These are phyloP conservation scores for Pristionchus exspectatus DNA, from an alignment of 2,888 invertebrate species.

Conservation along the genomic window DNA sequence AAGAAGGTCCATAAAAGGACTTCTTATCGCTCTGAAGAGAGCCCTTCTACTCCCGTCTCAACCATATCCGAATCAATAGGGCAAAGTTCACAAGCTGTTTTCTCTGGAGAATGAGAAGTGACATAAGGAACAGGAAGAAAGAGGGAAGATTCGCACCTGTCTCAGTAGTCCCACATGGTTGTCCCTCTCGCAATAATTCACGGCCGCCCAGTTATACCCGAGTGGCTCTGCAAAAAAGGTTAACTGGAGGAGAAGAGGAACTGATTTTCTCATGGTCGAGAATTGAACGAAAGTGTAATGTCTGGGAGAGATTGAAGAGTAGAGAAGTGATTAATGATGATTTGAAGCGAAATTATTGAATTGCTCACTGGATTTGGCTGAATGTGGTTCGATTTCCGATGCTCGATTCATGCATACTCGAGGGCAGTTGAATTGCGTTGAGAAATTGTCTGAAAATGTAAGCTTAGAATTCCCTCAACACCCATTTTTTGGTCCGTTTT, in stretches of 20 bases:
- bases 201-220: conserved; percentile 32
- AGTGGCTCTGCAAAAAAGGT: not conserved
- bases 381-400: conserved; percentile 3
- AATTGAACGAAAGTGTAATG: conserved; percentile 9
- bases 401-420: conserved; percentile 21
- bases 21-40: not conserved
- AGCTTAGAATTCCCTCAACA: not conserved
- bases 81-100: not conserved
- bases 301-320: not conserved
- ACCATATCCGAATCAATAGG: not conserved
- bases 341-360: not conserved
- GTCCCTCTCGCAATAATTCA: conserved; percentile 39
- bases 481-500: not conserved
- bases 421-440: conserved; percentile 9
- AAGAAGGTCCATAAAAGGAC: not conserved
- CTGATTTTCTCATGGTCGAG: not conserved
- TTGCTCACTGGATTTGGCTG: not conserved
- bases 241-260: not conserved
- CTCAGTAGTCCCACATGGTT: not conserved
- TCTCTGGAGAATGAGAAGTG: not conserved
- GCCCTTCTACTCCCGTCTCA: not conserved
- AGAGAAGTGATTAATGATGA: conserved; percentile 1
- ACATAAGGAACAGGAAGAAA: not conserved
- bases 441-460: conserved; percentile 11
- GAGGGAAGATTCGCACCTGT: not conserved